These are phyloP conservation scores for Apodemia mormo DNA, from an alignment of 2,888 invertebrate genomes.

Conservation along the genomic window DNA sequence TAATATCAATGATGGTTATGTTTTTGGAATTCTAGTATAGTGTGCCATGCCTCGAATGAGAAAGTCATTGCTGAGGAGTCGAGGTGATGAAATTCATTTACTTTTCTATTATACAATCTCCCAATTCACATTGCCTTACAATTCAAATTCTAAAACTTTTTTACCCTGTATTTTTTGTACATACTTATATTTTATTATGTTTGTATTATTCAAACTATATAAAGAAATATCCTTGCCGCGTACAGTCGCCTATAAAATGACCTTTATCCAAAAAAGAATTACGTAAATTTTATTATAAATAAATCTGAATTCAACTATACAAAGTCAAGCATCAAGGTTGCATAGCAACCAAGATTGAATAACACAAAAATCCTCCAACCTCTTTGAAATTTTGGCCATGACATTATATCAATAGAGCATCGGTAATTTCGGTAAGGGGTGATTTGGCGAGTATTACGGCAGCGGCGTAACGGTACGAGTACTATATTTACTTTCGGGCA, in stretches of 20 bases:
- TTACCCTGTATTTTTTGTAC: background rate
- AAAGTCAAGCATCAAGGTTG: background rate
- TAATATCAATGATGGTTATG: too few relatives aligned
- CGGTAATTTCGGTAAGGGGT: slow-evolving; percentile 20
- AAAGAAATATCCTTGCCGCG: background rate
- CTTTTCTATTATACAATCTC: too few relatives aligned
- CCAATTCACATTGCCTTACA: background rate
- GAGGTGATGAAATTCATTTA: too few relatives aligned
- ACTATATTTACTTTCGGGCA: slow-evolving; percentile 80
- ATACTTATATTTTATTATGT: background rate
- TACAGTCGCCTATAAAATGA: background rate
- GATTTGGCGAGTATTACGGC: slow-evolving; percentile 47
- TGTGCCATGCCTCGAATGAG: too few relatives aligned
- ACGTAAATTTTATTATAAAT: background rate
- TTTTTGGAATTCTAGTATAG: too few relatives aligned
- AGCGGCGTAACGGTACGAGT: slow-evolving; percentile 60
- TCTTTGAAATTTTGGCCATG: slow-evolving; percentile 1
- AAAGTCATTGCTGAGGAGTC: too few relatives aligned
- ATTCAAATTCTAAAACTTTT: background rate
- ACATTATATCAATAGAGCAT: slow-evolving; percentile 16
- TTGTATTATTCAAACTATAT: slow-evolving; percentile 2
- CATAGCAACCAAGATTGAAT: background rate
- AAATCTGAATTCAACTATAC: background rate
- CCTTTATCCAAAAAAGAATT: background rate
- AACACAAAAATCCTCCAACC: background rate